Percentiles rank a stretch among this genome's conserved stretches.
These are phyloP conservation scores for Bimastos eiseni DNA, from an alignment of 2,888 invertebrate species.

Conservation along the genomic window DNA sequence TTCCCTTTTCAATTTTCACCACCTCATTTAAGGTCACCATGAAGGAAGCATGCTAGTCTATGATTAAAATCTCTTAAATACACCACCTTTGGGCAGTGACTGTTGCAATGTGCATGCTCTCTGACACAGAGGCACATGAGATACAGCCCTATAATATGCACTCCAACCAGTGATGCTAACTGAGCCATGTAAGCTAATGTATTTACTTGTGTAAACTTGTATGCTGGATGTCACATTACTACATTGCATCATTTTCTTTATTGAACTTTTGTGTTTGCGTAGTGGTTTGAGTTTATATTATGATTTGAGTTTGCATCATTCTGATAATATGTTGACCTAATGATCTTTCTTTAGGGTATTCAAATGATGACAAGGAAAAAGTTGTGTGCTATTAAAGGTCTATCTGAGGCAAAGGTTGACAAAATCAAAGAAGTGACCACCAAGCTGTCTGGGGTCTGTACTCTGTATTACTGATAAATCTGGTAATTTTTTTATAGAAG, in stretches of 20 bases:
- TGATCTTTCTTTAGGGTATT: conserved; percentile 66
- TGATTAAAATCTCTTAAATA: too few relatives aligned
- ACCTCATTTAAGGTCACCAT: too few relatives aligned
- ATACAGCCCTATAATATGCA: too few relatives aligned
- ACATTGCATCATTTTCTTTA: not conserved
- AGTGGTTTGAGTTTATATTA: too few relatives aligned
- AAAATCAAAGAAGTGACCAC: conserved; percentile 78
- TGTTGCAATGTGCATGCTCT: too few relatives aligned
- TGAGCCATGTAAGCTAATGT: too few relatives aligned
- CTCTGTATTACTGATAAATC: not conserved
- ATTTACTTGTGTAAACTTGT: not conserved
- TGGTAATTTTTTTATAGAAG: not conserved
- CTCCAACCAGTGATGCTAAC: too few relatives aligned
- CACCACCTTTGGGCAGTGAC: too few relatives aligned
- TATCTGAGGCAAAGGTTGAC: conserved; percentile 74
- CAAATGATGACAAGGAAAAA: conserved; percentile 79
- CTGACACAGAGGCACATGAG: too few relatives aligned
- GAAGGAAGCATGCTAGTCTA: too few relatives aligned
- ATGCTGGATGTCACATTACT: not conserved
- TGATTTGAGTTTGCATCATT: too few relatives aligned
- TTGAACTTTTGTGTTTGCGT: not conserved
- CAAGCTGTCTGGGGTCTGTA: conserved; percentile 62
- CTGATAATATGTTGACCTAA: not conserved
- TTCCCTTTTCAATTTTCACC: too few relatives aligned
- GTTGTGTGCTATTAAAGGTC: conserved; percentile 74